Percentiles rank a stretch among this genome's conserved stretches.
Evolutionary conservation across 2,888 invertebrate species (phyloP).

Genomic region (Sinopyrophorus schimmeli): DNA sequence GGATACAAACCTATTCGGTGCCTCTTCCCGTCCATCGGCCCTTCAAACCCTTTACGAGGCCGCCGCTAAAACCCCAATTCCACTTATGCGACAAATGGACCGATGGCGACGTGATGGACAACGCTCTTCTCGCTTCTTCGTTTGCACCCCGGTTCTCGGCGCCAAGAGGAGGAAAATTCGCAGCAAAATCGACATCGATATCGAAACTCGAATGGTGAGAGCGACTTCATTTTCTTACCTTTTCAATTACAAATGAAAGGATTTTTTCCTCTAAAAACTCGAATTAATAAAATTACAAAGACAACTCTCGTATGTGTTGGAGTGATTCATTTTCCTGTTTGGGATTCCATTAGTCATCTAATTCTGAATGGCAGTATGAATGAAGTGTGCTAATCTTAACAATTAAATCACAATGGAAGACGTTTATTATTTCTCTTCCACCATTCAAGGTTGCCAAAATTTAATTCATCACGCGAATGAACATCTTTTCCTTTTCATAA

Average conservation of each 20-base stretch:
- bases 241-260: constrained; percentile 7
- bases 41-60: constrained; percentile 78
- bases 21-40: constrained; percentile 73
- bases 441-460: too few relatives aligned
- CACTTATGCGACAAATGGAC: constrained; percentile 69
- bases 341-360: too few relatives aligned
- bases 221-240: too few relatives aligned
- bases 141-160: constrained; percentile 81
- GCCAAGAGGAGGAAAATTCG: constrained; percentile 69
- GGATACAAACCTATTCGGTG: constrained; percentile 74
- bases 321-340: constrained; percentile 4
- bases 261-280: not conserved
- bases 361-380: too few relatives aligned
- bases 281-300: constrained; percentile 1
- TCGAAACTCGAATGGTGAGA: constrained; percentile 88
- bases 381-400: too few relatives aligned
- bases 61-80: constrained; percentile 68
- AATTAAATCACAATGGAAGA: too few relatives aligned
- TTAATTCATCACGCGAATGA: too few relatives aligned
- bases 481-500: too few relatives aligned
- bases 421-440: too few relatives aligned
- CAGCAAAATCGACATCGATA: constrained; percentile 76
- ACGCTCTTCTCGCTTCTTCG: constrained; percentile 70
- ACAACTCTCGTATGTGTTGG: too few relatives aligned
- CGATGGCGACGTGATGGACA: constrained; percentile 66